A percentile compares a stretch with the other conserved stretches of the same genome.
These are phyloP conservation scores for Polyodon spathula DNA, from an alignment of 2,113 vertebrate genomes.

Conservation along the genomic window DNA sequence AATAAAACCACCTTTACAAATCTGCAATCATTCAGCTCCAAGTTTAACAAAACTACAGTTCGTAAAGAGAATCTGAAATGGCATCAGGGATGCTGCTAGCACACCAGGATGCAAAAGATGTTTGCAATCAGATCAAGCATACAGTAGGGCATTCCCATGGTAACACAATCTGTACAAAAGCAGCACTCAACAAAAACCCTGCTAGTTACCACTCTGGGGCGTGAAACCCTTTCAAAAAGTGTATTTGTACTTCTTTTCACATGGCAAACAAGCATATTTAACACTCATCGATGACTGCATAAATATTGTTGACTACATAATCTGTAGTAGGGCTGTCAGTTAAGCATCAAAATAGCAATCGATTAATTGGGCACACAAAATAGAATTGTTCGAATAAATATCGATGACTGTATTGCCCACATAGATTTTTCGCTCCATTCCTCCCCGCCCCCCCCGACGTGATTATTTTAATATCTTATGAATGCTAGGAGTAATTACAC, in stretches of 20 bases:
- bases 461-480: no score
- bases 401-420: no score
- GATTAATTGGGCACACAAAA: no score
- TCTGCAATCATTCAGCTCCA: not conserved
- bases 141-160: slow-evolving; percentile 63
- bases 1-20: not conserved
- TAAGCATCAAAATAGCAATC: no score
- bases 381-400: no score
- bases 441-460: no score
- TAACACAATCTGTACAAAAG: slow-evolving; percentile 63
- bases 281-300: no score
- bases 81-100: slow-evolving; percentile 1
- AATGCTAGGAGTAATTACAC: no score
- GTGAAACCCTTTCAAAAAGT: slow-evolving; percentile 24
- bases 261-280: not conserved
- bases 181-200: slow-evolving; percentile 61
- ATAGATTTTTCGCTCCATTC: no score
- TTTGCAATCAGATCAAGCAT: slow-evolving; percentile 68
- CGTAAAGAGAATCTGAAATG: not conserved
- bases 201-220: slow-evolving; percentile 52
- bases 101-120: slow-evolving; percentile 65
- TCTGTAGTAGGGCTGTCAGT: no score
- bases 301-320: no score
- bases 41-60: not conserved
- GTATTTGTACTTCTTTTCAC: slow-evolving; percentile 21